Evolutionary conservation across 2,113 vertebrate genomes (phyloP).

Genomic region (Carassius auratus): DNA sequence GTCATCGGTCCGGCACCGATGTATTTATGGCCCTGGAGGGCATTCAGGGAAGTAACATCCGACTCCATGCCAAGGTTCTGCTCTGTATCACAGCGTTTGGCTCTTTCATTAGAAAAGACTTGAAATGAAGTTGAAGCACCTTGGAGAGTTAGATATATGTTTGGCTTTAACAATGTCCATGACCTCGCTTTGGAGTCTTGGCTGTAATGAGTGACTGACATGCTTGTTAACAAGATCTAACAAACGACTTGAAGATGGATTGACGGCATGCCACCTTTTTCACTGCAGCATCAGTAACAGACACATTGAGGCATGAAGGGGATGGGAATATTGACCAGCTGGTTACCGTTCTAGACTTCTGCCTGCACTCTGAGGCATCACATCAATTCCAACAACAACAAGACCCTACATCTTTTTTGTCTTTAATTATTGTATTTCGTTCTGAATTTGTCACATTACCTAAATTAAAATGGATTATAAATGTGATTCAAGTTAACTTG

Average conservation of each 20-base stretch:
- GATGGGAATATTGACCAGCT: constrained; percentile 30
- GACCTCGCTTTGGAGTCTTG: constrained; percentile 35
- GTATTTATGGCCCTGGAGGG: constrained; percentile 14
- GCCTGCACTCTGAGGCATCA: not conserved
- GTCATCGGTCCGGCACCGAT: constrained; percentile 37
- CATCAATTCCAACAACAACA: not conserved
- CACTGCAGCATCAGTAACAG: constrained; percentile 46
- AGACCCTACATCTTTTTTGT: not conserved
- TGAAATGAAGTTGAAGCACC: constrained; percentile 30
- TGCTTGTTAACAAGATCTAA: constrained; percentile 34
- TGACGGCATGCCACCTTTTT: constrained; percentile 41
- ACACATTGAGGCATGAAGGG: constrained; percentile 13
- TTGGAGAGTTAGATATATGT: constrained; percentile 20
- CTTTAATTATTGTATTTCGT: not conserved
- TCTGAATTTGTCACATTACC: not conserved
- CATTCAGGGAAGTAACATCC: not conserved
- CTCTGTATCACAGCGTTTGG: not conserved
- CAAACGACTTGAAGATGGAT: constrained; percentile 43
- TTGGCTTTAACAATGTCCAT: constrained; percentile 45
- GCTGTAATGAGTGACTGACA: constrained; percentile 42
- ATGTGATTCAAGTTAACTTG: too few species aligned
- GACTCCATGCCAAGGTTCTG: constrained; percentile 38
- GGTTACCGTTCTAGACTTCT: constrained; percentile 37
- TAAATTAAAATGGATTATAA: not conserved
- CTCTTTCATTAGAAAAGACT: not conserved